Evolutionary conservation across 2,113 vertebrate species (phyloP).

Genomic region (Heterotis niloticus): DNA sequence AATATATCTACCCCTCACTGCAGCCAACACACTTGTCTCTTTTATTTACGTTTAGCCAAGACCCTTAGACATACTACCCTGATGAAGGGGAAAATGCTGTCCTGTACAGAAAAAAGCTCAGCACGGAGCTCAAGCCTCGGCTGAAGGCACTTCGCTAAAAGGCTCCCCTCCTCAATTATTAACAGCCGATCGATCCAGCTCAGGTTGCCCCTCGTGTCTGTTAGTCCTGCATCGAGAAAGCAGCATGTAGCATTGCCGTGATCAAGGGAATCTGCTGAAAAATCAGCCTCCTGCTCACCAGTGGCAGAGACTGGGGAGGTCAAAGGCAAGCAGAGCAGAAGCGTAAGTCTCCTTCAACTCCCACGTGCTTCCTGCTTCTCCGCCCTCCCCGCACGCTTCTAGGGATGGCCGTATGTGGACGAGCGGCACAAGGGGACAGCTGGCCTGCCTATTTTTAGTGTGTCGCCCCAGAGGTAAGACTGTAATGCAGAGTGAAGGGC

Average conservation of each 20-base stretch:
- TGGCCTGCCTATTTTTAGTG: slow-evolving; percentile 8
- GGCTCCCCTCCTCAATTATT: slow-evolving; percentile 45
- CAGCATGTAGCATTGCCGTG: slow-evolving; percentile 9
- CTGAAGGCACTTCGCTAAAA: slow-evolving; percentile 29
- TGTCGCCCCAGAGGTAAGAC: background rate
- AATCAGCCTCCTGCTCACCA: slow-evolving; percentile 18
- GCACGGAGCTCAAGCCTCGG: slow-evolving; percentile 20
- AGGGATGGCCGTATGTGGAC: background rate
- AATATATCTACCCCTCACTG: slow-evolving; percentile 12
- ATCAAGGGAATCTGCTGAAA: slow-evolving; percentile 20
- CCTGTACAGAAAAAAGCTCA: slow-evolving; percentile 39
- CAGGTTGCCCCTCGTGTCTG: slow-evolving; percentile 29
- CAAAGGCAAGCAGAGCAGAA: background rate
- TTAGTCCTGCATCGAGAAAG: slow-evolving; percentile 1
- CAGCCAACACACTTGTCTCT: background rate
- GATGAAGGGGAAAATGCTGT: slow-evolving; percentile 45
- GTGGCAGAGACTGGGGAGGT: slow-evolving; percentile 4
- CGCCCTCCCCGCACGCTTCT: background rate
- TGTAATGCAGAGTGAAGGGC: background rate
- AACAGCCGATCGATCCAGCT: slow-evolving; percentile 49
- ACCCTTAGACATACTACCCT: slow-evolving; percentile 50
- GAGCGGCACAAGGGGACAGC: background rate
- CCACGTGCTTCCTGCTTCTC: background rate
- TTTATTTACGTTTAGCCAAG: slow-evolving; percentile 42
- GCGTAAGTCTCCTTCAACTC: background rate